Base-by-base conservation (phyloP, 2,888 invertebrate species). In the Baccha elongata region DNA sequence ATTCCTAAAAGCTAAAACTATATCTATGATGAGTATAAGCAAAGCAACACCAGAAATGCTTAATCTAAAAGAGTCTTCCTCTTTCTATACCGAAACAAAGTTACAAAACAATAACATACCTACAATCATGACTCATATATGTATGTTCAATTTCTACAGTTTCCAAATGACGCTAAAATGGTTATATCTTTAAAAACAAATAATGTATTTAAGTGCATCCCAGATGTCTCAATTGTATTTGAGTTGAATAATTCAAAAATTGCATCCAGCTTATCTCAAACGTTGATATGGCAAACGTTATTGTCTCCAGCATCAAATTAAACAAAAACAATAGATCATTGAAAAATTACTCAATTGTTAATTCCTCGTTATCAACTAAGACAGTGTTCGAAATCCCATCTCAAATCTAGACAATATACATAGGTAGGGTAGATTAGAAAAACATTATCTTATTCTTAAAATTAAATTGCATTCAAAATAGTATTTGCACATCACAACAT, bases 341-440 rank as follows among this genome's bases (percentile, higher is more conserved):
- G n/a, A 2, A 15, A 60, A 69, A 75, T 69, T 60, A 62, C 52
- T 75, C 68, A 75, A 75, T 75, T 75, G 10, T 8, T 1, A 23
- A 68, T 67, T 74, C 50, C 60, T 68, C 44, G 37, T 75, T 62
- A 75, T 75, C 68, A 32, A 32, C 5, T 32, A 32, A n/a, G n/a
- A n/a, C 5, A 40, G 3, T 13, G n/a, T 42, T 11, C 35, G 21
- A 58, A 67, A 60, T 26, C 8, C 60, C 42, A 17, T 5, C 23
- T 42, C 19, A 37, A 35, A n/a, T 40, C 15, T 26, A 65, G 55
- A 69, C 69, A 62, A 40, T 29, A n/a, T n/a, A n/a, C n/a, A n/a
- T n/a, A n/a, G n/a, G n/a, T n/a, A n/a, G n/a, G n/a, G n/a, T n/a
- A 37, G 53, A 48, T 75, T 75, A 46, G 44, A 75, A 75, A 75